phyloP scores from a whole-genome alignment of 2,888 invertebrate genomes.

The Eupithecia insigniata region DNA sequence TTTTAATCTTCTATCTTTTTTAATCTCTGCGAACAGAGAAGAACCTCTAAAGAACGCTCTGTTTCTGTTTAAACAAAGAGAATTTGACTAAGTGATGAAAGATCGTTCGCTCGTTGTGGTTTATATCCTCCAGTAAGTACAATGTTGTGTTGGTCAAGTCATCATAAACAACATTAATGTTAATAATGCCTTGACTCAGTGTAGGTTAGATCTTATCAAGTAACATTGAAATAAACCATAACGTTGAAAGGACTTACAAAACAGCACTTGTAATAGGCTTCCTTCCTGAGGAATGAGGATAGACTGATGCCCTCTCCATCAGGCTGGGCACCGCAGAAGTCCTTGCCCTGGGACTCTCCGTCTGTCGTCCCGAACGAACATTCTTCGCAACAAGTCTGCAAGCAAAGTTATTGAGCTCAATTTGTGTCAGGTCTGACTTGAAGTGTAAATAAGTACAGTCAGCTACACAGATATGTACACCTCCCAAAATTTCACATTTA shows the following conservation, averaged over 20 bases:
- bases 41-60: too few relatives aligned
- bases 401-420: slow-evolving; percentile 1
- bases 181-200: too few relatives aligned
- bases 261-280: slow-evolving; percentile 69
- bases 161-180: too few relatives aligned
- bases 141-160: too few relatives aligned
- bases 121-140: too few relatives aligned
- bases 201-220: too few relatives aligned
- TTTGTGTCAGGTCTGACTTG: background rate
- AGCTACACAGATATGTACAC: too few relatives aligned
- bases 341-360: slow-evolving; percentile 62
- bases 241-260: slow-evolving; percentile 54
- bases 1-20: too few relatives aligned
- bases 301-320: slow-evolving; percentile 53
- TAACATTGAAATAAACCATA: background rate
- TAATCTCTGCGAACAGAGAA: too few relatives aligned
- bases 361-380: slow-evolving; percentile 65
- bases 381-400: slow-evolving; percentile 74
- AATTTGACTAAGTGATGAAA: too few relatives aligned
- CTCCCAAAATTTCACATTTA: too few relatives aligned
- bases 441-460: background rate
- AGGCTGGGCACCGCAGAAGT: slow-evolving; percentile 56
- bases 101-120: too few relatives aligned
- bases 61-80: background rate
- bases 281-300: slow-evolving; percentile 56